These are phyloP conservation scores for Uloborus plumipes DNA, from an alignment of 2,888 invertebrate genomes.

Conservation along the genomic window DNA sequence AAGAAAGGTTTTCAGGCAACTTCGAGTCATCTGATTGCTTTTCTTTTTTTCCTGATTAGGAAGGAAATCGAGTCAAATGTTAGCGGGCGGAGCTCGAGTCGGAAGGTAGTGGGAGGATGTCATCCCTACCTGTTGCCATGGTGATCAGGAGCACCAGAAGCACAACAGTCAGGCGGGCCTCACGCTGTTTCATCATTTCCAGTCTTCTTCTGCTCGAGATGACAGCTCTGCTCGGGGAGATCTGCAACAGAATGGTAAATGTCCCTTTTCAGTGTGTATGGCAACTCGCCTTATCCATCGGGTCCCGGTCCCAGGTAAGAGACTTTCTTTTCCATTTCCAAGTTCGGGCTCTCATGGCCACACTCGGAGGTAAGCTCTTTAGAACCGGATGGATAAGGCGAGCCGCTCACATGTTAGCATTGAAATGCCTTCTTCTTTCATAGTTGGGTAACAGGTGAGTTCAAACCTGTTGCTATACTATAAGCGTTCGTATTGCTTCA, in stretches of 20 bases:
- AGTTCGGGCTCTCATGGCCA: not conserved
- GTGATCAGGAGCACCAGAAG: slow-evolving; percentile 51
- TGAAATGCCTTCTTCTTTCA: too few relatives aligned
- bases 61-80: slow-evolving; percentile 13
- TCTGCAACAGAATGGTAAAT: slow-evolving; percentile 41
- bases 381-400: slow-evolving; percentile 49
- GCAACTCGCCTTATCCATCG: slow-evolving; percentile 55
- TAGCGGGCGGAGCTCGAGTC: slow-evolving; percentile 37
- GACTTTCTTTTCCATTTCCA: not conserved
- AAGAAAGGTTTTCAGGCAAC: too few relatives aligned
- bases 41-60: not conserved
- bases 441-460: too few relatives aligned
- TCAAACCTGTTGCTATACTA: too few relatives aligned
- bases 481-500: too few relatives aligned
- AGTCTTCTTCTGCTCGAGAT: slow-evolving; percentile 28
- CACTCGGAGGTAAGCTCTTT: not conserved
- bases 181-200: slow-evolving; percentile 41
- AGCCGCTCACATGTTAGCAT: not conserved
- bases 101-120: slow-evolving; percentile 48
- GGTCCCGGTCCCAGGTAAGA: slow-evolving; percentile 17
- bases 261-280: not conserved
- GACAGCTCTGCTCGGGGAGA: slow-evolving; percentile 40
- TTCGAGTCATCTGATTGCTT: not conserved
- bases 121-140: slow-evolving; percentile 61
- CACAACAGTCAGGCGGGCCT: slow-evolving; percentile 37